Conservation (phyloP, 1,140 invertebrate species). For the Drosophila oshimai region DNA sequence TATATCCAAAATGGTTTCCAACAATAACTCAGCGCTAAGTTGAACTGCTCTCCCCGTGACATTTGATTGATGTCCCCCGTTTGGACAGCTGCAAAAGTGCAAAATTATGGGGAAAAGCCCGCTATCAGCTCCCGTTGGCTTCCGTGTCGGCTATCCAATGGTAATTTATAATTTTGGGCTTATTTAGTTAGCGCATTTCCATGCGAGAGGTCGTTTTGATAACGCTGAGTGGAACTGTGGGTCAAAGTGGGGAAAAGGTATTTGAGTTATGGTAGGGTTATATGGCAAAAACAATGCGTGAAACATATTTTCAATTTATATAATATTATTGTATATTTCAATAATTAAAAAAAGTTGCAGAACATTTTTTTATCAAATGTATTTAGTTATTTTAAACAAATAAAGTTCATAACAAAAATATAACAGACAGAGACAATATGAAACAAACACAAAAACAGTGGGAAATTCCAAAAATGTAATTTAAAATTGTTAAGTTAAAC, state of each 20-base stretch:
- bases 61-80: constrained; percentile 67
- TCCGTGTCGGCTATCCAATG: constrained; percentile 57
- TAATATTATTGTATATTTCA: too few species aligned
- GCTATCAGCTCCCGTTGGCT: constrained; percentile 52
- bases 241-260: not conserved
- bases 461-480: too few species aligned
- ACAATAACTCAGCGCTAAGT: constrained; percentile 53
- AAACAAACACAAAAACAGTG: too few species aligned
- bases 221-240: not conserved
- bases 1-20: constrained; percentile 9
- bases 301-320: too few species aligned
- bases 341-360: too few species aligned
- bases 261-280: not conserved
- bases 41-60: constrained; percentile 58
- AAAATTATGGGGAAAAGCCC: constrained; percentile 32
- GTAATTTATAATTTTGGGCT: constrained; percentile 60
- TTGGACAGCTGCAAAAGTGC: constrained; percentile 66
- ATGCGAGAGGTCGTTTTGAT: constrained; percentile 13
- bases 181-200: constrained; percentile 44
- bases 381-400: too few species aligned
- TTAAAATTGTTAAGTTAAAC: too few species aligned
- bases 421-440: too few species aligned
- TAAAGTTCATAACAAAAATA: too few species aligned
- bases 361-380: too few species aligned
- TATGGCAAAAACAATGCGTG: too few species aligned